phyloP scores from a whole-genome alignment of 2,888 invertebrate species.

The Iselma pallidipennis region DNA sequence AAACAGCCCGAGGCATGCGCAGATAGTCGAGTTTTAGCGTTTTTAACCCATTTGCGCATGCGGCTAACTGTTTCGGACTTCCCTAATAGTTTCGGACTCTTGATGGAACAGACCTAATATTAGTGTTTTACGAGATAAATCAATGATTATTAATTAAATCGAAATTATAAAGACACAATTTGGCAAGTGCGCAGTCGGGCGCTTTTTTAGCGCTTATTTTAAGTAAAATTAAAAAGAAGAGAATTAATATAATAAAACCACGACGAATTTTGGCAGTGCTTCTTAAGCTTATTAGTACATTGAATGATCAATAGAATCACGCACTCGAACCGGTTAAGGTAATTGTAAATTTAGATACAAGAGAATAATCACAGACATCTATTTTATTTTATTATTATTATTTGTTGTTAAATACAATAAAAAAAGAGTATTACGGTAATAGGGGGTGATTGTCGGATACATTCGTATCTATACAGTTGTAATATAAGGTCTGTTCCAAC shows the following conservation, averaged over 20 bases:
- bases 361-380: slow-evolving; percentile 51
- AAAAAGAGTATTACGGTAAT: slow-evolving; percentile 38
- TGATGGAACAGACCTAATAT: slow-evolving; percentile 7
- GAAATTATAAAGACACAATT: slow-evolving; percentile 32
- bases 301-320: slow-evolving; percentile 35
- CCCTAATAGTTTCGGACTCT: too few relatives aligned
- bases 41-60: too few relatives aligned
- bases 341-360: slow-evolving; percentile 34
- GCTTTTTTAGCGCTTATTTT: slow-evolving; percentile 19
- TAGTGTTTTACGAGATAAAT: slow-evolving; percentile 8
- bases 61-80: too few relatives aligned
- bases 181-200: slow-evolving; percentile 44
- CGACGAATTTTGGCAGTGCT: slow-evolving; percentile 41
- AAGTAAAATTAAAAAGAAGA: slow-evolving; percentile 16
- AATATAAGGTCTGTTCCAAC: slow-evolving; percentile 9
- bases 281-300: slow-evolving; percentile 35
- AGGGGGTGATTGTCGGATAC: slow-evolving; percentile 16
- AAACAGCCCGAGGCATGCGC: too few relatives aligned
- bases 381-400: slow-evolving; percentile 17
- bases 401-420: slow-evolving; percentile 5
- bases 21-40: too few relatives aligned
- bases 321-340: slow-evolving; percentile 35
- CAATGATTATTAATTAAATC: slow-evolving; percentile 23
- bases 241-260: slow-evolving; percentile 15
- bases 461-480: slow-evolving; percentile 8